A percentile compares a stretch with the other conserved stretches of the same genome.
Conservation (phyloP, 2,888 invertebrate species). For the Cephus nigrinus region DNA sequence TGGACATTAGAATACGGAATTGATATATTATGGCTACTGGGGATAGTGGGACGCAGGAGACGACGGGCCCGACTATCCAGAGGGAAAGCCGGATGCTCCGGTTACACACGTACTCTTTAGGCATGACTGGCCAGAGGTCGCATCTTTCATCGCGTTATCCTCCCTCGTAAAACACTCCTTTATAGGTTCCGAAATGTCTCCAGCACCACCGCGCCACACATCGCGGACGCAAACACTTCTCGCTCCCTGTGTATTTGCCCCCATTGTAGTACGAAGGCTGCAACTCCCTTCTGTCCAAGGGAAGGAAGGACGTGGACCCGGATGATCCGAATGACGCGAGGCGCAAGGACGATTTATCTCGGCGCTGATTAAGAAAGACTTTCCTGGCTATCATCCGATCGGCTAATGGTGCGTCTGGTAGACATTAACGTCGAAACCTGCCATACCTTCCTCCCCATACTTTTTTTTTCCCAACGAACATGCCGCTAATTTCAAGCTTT, state of each 20-base stretch:
- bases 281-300: too few relatives aligned
- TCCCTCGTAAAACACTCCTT: constrained; percentile 63
- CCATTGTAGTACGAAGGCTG: too few relatives aligned
- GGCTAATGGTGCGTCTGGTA: constrained; percentile 53
- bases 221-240: not conserved
- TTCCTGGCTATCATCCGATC: constrained; percentile 36
- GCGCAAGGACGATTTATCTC: constrained; percentile 35
- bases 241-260: too few relatives aligned
- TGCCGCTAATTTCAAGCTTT: constrained; percentile 57
- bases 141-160: constrained; percentile 66
- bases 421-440: constrained; percentile 56
- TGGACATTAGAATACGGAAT: constrained; percentile 66
- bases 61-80: constrained; percentile 30
- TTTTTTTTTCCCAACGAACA: constrained; percentile 50
- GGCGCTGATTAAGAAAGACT: constrained; percentile 38
- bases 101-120: constrained; percentile 50
- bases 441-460: constrained; percentile 23
- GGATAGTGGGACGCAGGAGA: constrained; percentile 9
- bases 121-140: constrained; percentile 61
- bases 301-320: too few relatives aligned
- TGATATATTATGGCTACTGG: constrained; percentile 61
- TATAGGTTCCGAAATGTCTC: constrained; percentile 46
- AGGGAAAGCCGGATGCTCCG: constrained; percentile 45
- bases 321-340: too few relatives aligned
- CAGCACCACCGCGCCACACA: not conserved